Percentiles rank a stretch among this genome's conserved stretches.
Conservation (phyloP, 2,113 vertebrate genomes). For the Mystacornis crossleyi region DNA sequence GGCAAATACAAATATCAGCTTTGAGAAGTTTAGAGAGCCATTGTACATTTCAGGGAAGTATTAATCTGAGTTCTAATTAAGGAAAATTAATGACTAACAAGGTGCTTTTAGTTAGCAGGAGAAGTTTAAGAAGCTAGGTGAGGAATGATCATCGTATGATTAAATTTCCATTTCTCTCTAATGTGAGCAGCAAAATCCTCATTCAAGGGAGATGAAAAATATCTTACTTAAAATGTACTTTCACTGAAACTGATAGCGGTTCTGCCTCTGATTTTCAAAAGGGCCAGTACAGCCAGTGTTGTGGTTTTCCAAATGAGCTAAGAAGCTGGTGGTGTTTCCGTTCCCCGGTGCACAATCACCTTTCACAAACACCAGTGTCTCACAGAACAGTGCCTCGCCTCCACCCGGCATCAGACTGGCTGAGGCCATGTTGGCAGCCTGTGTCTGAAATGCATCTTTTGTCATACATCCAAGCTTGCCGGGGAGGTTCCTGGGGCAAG, state of each 20-base stretch:
- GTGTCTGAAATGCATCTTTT: background rate
- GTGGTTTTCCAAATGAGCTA: background rate
- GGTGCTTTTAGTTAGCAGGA: background rate
- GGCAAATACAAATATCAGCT: background rate
- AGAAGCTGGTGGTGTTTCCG: background rate
- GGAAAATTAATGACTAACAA: background rate
- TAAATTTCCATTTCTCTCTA: background rate
- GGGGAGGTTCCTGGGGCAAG: background rate
- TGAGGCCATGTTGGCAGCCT: background rate
- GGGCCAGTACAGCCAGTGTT: background rate
- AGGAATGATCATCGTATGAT: background rate
- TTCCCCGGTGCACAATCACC: background rate
- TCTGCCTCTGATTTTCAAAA: background rate
- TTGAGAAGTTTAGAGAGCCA: background rate
- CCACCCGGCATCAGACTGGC: too few species aligned
- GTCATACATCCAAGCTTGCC: background rate
- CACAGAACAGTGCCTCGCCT: accelerated
- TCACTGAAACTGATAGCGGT: background rate
- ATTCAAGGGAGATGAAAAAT: background rate
- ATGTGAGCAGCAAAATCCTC: background rate
- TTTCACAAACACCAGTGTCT: accelerated
- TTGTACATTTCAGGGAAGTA: background rate
- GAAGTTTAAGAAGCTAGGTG: background rate
- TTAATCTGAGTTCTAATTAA: background rate
- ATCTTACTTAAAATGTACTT: background rate